phyloP scores from a whole-genome alignment of 2,888 invertebrate genomes.

The Acrocyrtus sp. region DNA sequence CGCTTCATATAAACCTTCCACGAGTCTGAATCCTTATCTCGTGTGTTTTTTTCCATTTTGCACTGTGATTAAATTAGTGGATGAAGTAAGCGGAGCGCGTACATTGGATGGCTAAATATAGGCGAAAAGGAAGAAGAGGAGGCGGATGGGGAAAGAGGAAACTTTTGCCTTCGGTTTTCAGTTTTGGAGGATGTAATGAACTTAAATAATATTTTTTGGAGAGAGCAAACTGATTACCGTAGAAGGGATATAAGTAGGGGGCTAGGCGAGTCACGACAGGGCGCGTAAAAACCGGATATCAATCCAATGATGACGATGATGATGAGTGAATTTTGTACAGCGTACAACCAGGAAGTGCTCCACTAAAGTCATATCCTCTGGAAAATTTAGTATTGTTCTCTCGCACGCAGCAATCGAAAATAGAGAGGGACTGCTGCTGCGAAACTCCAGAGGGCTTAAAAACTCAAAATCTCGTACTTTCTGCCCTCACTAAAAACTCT shows the following conservation, averaged over 20 bases:
- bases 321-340: conserved; percentile 37
- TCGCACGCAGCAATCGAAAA: neutral
- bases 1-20: too few species aligned
- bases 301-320: conserved; percentile 42
- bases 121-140: too few species aligned
- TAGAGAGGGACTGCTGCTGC: too few species aligned
- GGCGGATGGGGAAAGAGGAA: neutral
- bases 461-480: too few species aligned
- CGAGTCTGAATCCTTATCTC: too few species aligned
- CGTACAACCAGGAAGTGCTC: conserved; percentile 35
- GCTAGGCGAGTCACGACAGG: conserved; percentile 35
- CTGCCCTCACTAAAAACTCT: too few species aligned
- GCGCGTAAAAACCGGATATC: conserved; percentile 44
- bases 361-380: conserved; percentile 40
- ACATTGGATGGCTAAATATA: too few species aligned
- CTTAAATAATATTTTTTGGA: too few species aligned
- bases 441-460: too few species aligned
- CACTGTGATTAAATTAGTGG: neutral
- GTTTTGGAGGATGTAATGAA: neutral
- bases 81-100: neutral
- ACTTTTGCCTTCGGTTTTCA: too few species aligned
- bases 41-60: neutral
- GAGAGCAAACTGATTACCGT: too few species aligned
- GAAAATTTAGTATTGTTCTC: conserved; percentile 21
- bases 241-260: too few species aligned